Base-by-base conservation (phyloP, 2,888 invertebrate genomes). In the Maniola hyperantus region DNA sequence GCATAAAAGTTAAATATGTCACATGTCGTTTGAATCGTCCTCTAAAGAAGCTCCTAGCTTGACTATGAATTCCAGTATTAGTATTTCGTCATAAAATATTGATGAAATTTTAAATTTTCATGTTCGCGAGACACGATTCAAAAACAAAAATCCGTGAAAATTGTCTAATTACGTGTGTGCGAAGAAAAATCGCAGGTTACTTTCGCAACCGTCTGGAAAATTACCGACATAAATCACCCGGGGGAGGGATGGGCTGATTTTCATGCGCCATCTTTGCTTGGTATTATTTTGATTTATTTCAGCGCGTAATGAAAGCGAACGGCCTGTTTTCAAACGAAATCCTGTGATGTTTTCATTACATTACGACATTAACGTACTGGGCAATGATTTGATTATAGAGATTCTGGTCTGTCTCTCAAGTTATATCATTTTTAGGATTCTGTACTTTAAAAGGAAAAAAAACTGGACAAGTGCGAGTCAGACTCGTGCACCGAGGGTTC, bases 271-370 rank as follows among this genome's bases (percentile, higher is more conserved):
- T 91, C 90, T 91, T 87, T 86, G 85, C 85, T 86, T 81, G 80
- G 87, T 87, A 90, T 90, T 91, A 91, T 90, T 91, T 91, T 91
- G 91, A 91, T 91, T 91, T 91, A 91, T 89, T 87, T 84, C 84
- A 77, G 76, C 79, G 78, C 83, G 86, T 91, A 91, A 90, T 90
- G 90, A 91, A 91, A 88, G 87, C 83, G 87, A 88, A 86, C 89
- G 89, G 87, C 86, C 83, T 85, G 79, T 79, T 85, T 86, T 87
- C 87, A 88, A 84, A 82, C 80, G 80, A 81, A 83, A 86, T 83
- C 81, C 83, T 80, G 81, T 76, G 73, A 73, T 75, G 77, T 81
- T 84, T 85, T 84, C 83, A 83, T 85, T 84, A 79, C 74, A 76
- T 71, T 76, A 81, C 82, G 85, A 83, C 79, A 65, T 70, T 50